Base-by-base conservation (phyloP, 2,888 invertebrate genomes). In the Elgonia sp. region DNA sequence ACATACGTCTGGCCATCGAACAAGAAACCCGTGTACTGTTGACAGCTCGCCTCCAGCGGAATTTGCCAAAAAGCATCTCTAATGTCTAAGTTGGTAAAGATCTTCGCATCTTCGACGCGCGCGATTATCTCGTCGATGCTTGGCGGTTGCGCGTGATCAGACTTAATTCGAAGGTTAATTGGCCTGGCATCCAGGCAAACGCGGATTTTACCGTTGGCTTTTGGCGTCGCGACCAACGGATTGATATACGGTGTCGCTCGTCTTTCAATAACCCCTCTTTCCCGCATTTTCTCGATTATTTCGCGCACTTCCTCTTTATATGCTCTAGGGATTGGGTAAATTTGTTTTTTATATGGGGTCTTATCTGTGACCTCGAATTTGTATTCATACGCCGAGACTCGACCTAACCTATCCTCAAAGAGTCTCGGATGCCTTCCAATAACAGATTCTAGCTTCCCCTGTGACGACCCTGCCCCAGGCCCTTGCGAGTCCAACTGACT, bases 1-100 rank as follows among this genome's bases (percentile, higher is more conserved):
- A 70, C 70, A 53, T 70, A 53, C 6, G 70, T 21, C n/a, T 70
- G 70, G 1, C 70, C 70, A 16, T 50, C 70, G 14, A 70, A 70
- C 16, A 70, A 8, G 37, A 70, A 70, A 42, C 70, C 70, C n/a
- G 53, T 70, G 14, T 29, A 70, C 14, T 53, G 21, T 18, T 70
- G 70, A 29, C 70, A 14, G 29, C n/a, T 21, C 18, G 1, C 14
- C 10, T 21, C n/a, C 6, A 70, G 53, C 16, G 70, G 53, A 16
- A 70, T 53, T 67, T 67, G 67, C 67, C 67, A 67, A 29, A 67
- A 67, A 4, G 67, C 67, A 20, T 67, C 67, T 12, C 70, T 9
- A 29, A 53, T 53, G 21, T 70, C 70, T 3, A 70, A 16, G 9
- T 70, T 70, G 8, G 70, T 53, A 18, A 50, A 70, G n/a, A 70